A percentile compares a stretch with the other conserved stretches of the same genome.
phyloP scores from a whole-genome alignment of 2,113 vertebrate genomes.

The Brienomyrus brachyistius region DNA sequence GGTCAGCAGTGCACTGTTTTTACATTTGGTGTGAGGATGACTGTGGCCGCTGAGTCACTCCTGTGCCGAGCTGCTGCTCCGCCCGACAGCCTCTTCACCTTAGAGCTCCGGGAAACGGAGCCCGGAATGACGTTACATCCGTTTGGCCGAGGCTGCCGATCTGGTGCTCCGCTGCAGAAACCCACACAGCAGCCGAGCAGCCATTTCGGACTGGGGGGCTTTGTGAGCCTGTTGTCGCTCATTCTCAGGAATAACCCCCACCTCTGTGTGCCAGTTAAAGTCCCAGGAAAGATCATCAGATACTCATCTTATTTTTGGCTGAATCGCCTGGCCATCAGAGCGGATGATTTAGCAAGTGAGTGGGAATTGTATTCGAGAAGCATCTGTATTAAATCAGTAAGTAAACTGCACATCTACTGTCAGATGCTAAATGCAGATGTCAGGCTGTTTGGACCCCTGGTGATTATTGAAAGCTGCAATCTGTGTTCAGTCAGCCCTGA shows the following conservation, averaged over 20 bases:
- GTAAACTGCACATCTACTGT: not conserved
- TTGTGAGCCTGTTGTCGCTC: not conserved
- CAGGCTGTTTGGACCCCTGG: not conserved
- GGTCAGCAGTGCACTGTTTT: not conserved
- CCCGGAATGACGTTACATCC: not conserved
- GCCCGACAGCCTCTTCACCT: not conserved
- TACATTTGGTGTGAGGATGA: too few species aligned
- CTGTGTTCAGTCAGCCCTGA: not conserved
- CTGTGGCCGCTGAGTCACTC: too few species aligned
- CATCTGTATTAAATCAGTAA: not conserved
- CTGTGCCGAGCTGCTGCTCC: too few species aligned
- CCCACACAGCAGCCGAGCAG: not conserved
- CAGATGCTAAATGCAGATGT: not conserved
- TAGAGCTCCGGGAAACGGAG: not conserved
- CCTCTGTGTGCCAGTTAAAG: not conserved
- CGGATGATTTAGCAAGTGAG: not conserved
- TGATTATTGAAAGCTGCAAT: not conserved
- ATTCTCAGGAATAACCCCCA: not conserved
- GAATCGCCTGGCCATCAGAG: not conserved
- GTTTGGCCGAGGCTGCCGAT: too few species aligned
- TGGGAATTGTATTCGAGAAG: not conserved
- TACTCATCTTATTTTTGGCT: not conserved
- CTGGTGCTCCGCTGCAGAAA: not conserved
- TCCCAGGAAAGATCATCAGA: not conserved
- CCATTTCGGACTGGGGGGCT: not conserved